These are phyloP conservation scores for Chaenogobius annularis DNA, from an alignment of 2,113 vertebrate genomes.

Conservation along the genomic window DNA sequence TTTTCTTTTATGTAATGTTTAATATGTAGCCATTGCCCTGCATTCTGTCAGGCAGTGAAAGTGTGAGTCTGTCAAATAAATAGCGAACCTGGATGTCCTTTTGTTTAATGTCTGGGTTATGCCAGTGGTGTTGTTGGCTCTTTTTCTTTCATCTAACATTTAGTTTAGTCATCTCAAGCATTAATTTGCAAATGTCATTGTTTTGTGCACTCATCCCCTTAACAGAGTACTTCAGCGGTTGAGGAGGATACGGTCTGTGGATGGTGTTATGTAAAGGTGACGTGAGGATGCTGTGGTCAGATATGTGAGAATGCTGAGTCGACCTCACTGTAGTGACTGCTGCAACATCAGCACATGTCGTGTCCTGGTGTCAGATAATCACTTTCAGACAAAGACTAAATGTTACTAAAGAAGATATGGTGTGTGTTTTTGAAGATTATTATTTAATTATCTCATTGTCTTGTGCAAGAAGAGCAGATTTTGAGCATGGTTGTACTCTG, in stretches of 20 bases:
- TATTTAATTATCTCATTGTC: neutral
- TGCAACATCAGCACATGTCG: neutral
- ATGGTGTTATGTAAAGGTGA: conserved; percentile 54
- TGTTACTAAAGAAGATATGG: neutral
- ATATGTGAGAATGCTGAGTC: conserved; percentile 29
- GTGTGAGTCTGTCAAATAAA: too few species aligned
- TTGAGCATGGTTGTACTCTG: neutral
- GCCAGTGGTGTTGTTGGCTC: too few species aligned
- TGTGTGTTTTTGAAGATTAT: too few species aligned
- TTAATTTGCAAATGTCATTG: too few species aligned
- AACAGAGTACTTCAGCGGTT: neutral
- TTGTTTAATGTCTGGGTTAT: too few species aligned
- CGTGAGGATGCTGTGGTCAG: conserved; percentile 31
- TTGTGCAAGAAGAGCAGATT: neutral
- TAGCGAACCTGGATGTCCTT: too few species aligned
- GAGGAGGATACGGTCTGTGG: neutral
- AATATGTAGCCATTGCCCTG: too few species aligned
- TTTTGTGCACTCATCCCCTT: neutral
- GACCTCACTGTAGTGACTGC: conserved; percentile 21
- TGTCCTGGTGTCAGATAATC: neutral
- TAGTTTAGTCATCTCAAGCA: too few species aligned
- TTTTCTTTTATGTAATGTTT: too few species aligned
- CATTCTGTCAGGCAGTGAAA: too few species aligned
- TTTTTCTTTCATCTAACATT: too few species aligned
- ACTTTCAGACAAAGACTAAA: neutral